phyloP scores from a whole-genome alignment of 92 coral and sea anemone species.

The Plumapathes pennacea region DNA sequence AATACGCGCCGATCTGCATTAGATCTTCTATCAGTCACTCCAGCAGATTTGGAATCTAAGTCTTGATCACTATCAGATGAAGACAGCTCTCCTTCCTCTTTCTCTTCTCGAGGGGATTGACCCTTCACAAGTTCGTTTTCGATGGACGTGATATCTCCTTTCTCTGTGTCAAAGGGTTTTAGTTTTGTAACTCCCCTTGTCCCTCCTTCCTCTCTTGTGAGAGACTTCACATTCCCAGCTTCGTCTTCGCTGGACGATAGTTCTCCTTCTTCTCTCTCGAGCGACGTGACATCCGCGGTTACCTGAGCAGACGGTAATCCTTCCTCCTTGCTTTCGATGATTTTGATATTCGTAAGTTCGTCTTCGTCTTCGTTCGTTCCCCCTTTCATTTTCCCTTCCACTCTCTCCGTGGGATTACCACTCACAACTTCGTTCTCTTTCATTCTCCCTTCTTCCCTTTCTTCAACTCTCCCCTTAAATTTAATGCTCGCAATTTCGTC shows the following conservation, averaged over 20 bases:
- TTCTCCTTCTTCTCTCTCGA: conserved; percentile 80
- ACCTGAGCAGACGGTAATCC: conserved; percentile 1
- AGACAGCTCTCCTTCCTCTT: conserved; percentile 52
- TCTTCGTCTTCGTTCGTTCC: neutral
- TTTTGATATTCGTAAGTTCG: neutral
- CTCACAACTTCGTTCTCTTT: neutral
- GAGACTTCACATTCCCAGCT: neutral
- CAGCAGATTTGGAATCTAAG: neutral
- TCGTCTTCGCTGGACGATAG: conserved; percentile 70
- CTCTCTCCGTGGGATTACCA: neutral
- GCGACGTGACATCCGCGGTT: conserved; percentile 5
- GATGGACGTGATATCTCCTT: neutral
- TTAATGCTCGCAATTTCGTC: no score
- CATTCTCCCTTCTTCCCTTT: neutral
- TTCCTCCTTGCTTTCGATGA: no score
- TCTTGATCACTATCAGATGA: conserved; percentile 42
- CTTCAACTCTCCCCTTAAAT: neutral
- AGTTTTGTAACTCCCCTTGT: neutral
- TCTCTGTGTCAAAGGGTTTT: neutral
- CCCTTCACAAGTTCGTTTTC: no score
- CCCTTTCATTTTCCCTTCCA: neutral
- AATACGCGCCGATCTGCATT: no score
- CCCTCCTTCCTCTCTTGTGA: neutral
- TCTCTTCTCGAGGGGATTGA: no score
- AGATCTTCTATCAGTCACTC: neutral